Evolutionary conservation across 2,797 vertebrate species (phyloP).

Genomic region (Erpetoichthys calabaricus): DNA sequence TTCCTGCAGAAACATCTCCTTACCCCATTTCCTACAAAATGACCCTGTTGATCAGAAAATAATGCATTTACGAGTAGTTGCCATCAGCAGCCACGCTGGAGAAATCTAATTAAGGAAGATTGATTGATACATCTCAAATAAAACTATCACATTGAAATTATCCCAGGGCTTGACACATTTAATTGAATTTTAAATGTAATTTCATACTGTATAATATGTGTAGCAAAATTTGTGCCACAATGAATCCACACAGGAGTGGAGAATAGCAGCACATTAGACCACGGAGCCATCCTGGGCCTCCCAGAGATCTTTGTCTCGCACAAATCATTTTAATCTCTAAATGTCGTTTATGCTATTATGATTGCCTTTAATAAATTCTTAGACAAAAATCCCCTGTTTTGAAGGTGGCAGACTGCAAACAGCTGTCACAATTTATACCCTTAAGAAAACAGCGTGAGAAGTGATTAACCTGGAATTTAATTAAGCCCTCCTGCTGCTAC

Average conservation of each 20-base stretch:
- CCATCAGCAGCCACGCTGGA: too few relatives aligned
- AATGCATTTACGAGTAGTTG: too few relatives aligned
- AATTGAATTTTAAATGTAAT: neutral
- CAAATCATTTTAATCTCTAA: neutral
- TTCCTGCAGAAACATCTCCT: too few relatives aligned
- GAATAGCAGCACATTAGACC: neutral
- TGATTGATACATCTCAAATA: neutral
- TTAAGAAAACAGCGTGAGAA: slow-evolving; percentile 5
- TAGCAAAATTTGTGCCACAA: neutral
- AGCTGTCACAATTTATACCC: slow-evolving; percentile 3
- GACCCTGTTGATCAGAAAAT: too few relatives aligned
- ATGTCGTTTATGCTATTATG: neutral
- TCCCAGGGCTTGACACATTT: neutral
- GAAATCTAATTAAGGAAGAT: neutral
- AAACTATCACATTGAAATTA: neutral
- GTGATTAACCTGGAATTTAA: slow-evolving; percentile 4
- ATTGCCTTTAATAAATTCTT: slow-evolving; percentile 1
- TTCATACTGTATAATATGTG: neutral
- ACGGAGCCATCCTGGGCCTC: neutral
- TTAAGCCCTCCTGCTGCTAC: slow-evolving; percentile 6
- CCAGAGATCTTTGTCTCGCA: neutral
- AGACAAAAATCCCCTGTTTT: neutral
- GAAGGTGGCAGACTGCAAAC: slow-evolving; percentile 1
- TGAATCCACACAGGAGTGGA: neutral
- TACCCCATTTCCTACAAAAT: too few relatives aligned